Evolutionary conservation across 2,888 invertebrate species (phyloP), one percentile per base, ranked within the genome.

Genomic region (Automeris io): DNA sequence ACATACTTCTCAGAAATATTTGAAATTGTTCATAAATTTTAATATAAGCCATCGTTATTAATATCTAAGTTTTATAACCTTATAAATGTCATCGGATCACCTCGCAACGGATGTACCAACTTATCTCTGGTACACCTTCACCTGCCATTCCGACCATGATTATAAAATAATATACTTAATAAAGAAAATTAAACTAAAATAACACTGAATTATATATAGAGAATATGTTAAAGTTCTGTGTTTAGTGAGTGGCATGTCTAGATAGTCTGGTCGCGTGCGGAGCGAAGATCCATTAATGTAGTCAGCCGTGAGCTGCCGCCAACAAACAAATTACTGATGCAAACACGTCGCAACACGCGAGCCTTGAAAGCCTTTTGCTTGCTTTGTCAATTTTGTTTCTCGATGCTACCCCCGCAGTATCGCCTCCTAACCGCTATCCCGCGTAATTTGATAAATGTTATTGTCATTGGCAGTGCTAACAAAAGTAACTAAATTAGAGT

Each of bases 261-360:
- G 53, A 51, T 49, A 49, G 57, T 55, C 57, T 53, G 65, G 58
- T 80, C 65, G 83, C 85, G 80, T 83, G 83, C 68, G 49, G 46
- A 49, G 58, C 66, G 57, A 57, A 70, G 78, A 79, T 82, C 76
- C 82, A 82, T 85, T 82, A 83, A 80, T 79, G 80, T 79, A 80
- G 74, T 69, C 75, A 70, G 75, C 64, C 70, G 72, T 71, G 70
- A 70, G 77, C 70, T 71, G 77, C 77, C 79, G 74, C 80, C 80
- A 80, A 74, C 79, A 83, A 85, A 85, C 85, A 85, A 85, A 85
- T 85, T 85, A 85, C 75, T 60, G 80, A 85, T 83, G 83, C 86
- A 86, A 86, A 86, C 83, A 85, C 81, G 71, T 75, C 69, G 70
- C 70, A 73, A 71, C 86, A 86, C 85, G 85, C 85, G 69, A 83